Base-by-base conservation (phyloP, 2,113 vertebrate species). In the Bos javanicus region DNA sequence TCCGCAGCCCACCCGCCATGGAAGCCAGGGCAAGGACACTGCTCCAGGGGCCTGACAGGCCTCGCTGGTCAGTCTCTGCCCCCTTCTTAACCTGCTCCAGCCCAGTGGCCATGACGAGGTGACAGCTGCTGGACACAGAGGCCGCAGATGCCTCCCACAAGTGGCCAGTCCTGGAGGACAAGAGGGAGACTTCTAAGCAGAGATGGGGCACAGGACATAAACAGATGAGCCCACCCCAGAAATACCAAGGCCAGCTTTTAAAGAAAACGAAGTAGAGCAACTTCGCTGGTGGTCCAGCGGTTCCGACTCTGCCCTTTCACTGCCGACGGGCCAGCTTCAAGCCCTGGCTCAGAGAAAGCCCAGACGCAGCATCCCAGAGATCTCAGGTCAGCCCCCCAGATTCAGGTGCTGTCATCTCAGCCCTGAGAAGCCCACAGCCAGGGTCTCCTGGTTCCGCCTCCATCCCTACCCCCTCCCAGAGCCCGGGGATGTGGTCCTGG, bases 91-190 rank as follows among this genome's bases (percentile, higher is more conserved):
- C 52, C 76, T 28, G 76, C 50, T 28, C 48, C 56, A 1, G 1
- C 39, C 15, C 15, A 0, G 7, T 3, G 33, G 57, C 80, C 56
- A 7, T 7, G 1, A 0, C 0, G 7, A 10, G 52, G 71, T 2
- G 2, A 21, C 15, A 4, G 50, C 7, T 1, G 3, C 39, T 17
- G 2, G 36, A 7, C 62, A 9, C n/a, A 10, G 57, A 48, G 36
- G 71, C 95, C 3, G 2, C 0, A 2, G 14, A 7, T 8, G 0
- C 11, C 23, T 46, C 21, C 15, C 19, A 1, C 19, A 7, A 19
- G 25, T 2, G 21, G 14, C 48, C 7, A 0, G 56, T 39, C 54
- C 67, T 7, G 23, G 48, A 71, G 21, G 43, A 7, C 0, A 0
- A 52, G 39, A 23, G 0, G 17, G 39, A 30, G 46, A 3, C 1